These are phyloP conservation scores for Apamea epomidion DNA, from an alignment of 2,888 invertebrate species.

Conservation along the genomic window DNA sequence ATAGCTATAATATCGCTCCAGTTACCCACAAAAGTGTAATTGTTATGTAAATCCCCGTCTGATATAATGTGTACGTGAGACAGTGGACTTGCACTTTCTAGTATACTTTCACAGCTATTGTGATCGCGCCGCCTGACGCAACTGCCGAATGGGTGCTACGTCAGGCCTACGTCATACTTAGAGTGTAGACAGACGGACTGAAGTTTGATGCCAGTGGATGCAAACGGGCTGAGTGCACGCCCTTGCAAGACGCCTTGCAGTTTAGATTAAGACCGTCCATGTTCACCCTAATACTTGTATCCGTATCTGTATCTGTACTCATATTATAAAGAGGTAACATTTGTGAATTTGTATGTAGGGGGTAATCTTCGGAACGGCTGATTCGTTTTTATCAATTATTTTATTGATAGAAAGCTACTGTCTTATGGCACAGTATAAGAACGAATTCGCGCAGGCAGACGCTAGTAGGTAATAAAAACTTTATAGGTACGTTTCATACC, in stretches of 20 bases:
- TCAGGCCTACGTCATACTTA: slow-evolving; percentile 65
- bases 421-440: not conserved
- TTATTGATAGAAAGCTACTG: not conserved
- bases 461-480: slow-evolving; percentile 3
- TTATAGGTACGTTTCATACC: not conserved
- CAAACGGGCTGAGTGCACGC: not conserved
- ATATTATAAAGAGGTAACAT: not conserved
- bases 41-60: slow-evolving; percentile 87
- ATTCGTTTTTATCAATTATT: not conserved
- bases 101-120: slow-evolving; percentile 89
- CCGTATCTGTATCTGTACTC: too few species aligned
- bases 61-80: slow-evolving; percentile 89
- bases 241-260: not conserved
- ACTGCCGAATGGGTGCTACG: slow-evolving; percentile 73
- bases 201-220: slow-evolving; percentile 5
- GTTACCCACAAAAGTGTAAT: slow-evolving; percentile 86
- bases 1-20: slow-evolving; percentile 81
- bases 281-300: not conserved
- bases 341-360: too few species aligned
- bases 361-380: not conserved
- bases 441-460: not conserved
- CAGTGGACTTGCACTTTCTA: slow-evolving; percentile 88
- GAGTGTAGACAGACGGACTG: slow-evolving; percentile 30
- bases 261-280: not conserved
- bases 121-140: slow-evolving; percentile 79